Base-by-base conservation (phyloP, 2,797 vertebrate species). In the Anabacerthia variegaticeps region DNA sequence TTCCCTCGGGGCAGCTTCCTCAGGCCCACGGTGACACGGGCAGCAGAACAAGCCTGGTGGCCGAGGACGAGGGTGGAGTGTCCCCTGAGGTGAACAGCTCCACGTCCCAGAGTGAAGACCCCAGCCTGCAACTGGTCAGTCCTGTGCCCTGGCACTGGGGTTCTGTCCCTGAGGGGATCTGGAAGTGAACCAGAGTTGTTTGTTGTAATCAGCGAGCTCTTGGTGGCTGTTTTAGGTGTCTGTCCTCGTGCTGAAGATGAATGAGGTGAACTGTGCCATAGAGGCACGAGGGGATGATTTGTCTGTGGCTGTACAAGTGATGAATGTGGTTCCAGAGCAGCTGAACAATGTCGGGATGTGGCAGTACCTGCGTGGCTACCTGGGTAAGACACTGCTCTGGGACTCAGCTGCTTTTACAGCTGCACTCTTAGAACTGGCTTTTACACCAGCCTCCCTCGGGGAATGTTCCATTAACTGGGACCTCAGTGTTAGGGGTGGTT, bases 21-120 rank as follows among this genome's bases (percentile, higher is more conserved):
- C 88, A 72, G 56, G 65, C 56, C 72, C 88, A 82, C n/a, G 69
- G 41, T 26, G 92, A 95, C 49, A 43, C 79, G 2, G 97, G 96
- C 69, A 97, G 96, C 72, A 98, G 93, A 26, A 80, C 95, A 61
- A 99, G 98, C 93, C 98, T 98, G 39, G 95, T 97, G 44, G 98
- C 97, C 28, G 98, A 98, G 44, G 93, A 93, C 0, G 96, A 96
- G 39, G 98, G 97, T 24, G 98, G 97, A 27, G 98, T 93, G 3
- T 98, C 98, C 41, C 98, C 98, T 18, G 99, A 99, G 69, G 98
- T 98, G 86, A 98, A 98, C 97, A 99, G 99, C 97, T 99, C 98
- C 3, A 96, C 98, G 22, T 99, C 99, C 22, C 98, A 98, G 84
- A 99, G 98, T 34, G 98, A 99, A 75, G 98, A 99, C 63, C 81